A percentile compares a stretch with the other conserved stretches of the same genome.
These are phyloP conservation scores for Drosophila subobscura DNA, from an alignment of 1,140 invertebrate species.

Conservation along the genomic window DNA sequence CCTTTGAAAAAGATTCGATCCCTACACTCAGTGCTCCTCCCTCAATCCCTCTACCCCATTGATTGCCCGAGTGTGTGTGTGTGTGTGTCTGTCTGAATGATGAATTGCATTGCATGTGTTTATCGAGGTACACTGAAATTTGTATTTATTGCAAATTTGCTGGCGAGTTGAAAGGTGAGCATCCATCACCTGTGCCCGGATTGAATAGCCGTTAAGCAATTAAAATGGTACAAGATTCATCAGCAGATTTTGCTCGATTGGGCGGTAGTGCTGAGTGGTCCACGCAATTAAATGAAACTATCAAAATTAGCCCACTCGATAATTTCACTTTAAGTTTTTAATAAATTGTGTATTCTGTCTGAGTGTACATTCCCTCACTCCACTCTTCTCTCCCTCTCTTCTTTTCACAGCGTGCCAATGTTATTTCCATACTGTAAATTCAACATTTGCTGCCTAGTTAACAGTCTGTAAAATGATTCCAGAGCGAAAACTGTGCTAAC, in stretches of 20 bases:
- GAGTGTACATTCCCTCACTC: no score
- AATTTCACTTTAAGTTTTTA: no score
- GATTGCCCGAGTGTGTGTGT: constrained; percentile 10
- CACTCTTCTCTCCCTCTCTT: neutral
- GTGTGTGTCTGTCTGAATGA: constrained; percentile 59
- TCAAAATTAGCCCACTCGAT: no score
- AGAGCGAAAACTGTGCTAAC: constrained; percentile 58
- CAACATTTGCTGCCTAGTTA: constrained; percentile 2
- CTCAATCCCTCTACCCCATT: neutral
- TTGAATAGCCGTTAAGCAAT: constrained; percentile 30
- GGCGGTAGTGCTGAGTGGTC: neutral
- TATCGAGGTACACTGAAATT: constrained; percentile 54
- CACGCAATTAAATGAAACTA: neutral
- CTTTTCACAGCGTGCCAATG: neutral
- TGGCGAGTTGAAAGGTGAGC: constrained; percentile 59
- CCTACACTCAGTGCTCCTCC: neutral
- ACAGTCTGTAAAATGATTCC: neutral
- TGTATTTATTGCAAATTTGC: constrained; percentile 67
- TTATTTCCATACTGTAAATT: neutral
- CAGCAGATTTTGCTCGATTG: neutral
- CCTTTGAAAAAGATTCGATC: constrained; percentile 31
- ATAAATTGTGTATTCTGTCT: no score
- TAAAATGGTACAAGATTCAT: constrained; percentile 17
- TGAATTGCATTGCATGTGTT: constrained; percentile 74
- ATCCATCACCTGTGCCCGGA: constrained; percentile 41